Evolutionary conservation across 2,113 vertebrate species (phyloP), one percentile per base, ranked within the genome.

Genomic region (Sander vitreus): DNA sequence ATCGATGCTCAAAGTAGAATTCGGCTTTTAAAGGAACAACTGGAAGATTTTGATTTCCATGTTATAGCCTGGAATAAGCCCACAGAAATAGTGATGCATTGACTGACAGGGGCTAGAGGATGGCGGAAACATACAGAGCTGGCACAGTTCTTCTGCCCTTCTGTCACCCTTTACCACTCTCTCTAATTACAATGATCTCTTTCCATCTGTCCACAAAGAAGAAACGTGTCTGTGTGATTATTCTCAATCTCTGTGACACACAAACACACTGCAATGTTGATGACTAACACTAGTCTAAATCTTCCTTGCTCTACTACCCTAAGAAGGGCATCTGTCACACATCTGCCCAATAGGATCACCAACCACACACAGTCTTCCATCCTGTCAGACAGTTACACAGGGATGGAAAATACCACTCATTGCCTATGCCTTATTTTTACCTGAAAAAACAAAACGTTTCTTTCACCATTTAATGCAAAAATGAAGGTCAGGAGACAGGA

Each of bases 241-340:
- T 73, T 83, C 36, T 23, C 53, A 5, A n/a, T 15, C 47, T 57
- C 47, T 58, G 53, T 59, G 33, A 86, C 72, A 66, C 57, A 72
- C 65, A 88, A 85, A 73, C 69, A 57, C 73, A 47, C 67, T 48
- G 73, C 47, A 73, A 76, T 83, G 87, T 78, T 39, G 53, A 82
- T 39, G 27, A 57, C 66, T 75, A 67, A 85, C 54, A 51, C 47
- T 19, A 50, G 88, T 60, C 87, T 88, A 88, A 92, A 87, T 90
- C 87, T 77, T 82, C 65, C 51, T 47, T 3, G 74, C 83, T 83
- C 80, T 57, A 71, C 76, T 90, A 85, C 87, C 83, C 86, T 57
- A 25, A 86, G 74, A 53, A 57, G 21, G 70, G 55, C 91, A 92
- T 91, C 88, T 91, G 93, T 85, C 86, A 70, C 79, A 85, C 86